Conservation (phyloP, 2,888 invertebrate species). For the Melieria omissa region DNA sequence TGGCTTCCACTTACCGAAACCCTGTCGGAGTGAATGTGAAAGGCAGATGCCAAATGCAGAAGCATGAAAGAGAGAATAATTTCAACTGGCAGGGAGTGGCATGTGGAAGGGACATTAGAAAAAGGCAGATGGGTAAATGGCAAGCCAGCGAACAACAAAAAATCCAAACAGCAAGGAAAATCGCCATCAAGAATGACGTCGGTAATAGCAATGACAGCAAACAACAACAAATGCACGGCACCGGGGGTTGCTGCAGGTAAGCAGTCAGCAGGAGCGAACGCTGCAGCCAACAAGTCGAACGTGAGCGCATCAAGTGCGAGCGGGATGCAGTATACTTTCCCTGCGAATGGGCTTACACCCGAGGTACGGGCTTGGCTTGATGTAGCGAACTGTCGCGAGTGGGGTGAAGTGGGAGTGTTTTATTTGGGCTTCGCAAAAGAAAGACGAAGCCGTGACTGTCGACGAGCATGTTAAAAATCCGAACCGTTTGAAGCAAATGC, state of each 20-base stretch:
- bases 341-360: too few species aligned
- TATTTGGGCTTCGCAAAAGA: too few species aligned
- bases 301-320: too few species aligned
- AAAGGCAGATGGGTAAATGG: background rate
- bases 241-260: constrained; percentile 7
- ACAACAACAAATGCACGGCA: background rate
- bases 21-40: background rate
- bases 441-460: too few species aligned
- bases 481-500: too few species aligned
- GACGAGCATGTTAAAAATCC: too few species aligned
- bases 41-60: background rate
- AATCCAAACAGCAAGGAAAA: constrained; percentile 19
- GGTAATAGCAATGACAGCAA: background rate
- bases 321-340: too few species aligned
- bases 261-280: background rate
- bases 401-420: too few species aligned
- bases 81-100: background rate
- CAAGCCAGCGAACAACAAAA: constrained; percentile 6
- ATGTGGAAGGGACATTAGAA: background rate
- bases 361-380: too few species aligned
- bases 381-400: too few species aligned
- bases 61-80: background rate
- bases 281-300: too few species aligned
- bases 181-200: background rate
- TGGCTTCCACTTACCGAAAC: background rate